Base-by-base conservation (phyloP, 2,113 vertebrate genomes). In the Tinamus guttatus region DNA sequence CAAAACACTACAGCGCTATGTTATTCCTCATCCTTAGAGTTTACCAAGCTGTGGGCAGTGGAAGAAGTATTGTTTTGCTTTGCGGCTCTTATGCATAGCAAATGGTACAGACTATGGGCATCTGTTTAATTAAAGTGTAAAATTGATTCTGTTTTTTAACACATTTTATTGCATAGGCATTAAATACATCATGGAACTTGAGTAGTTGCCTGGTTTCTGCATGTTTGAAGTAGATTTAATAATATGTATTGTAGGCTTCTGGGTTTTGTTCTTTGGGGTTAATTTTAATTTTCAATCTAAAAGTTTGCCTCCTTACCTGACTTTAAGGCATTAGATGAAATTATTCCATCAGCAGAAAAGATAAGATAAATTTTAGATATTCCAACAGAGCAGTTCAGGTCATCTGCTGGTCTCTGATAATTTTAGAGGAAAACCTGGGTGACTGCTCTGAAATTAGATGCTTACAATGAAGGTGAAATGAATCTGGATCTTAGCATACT, bases 401-500 rank as follows among this genome's bases (percentile, higher is more conserved):
- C 84, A 85, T 84, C 85, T 80, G 67, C 82, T 71, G 63, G 75
- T 21, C 24, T 14, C 13, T 7, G 77, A 87, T 94, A 95, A 92
- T 94, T 95, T 90, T 76, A 92, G 77, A 86, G 81, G 45, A 62
- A 78, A 87, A 47, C 65, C 81, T 90, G 91, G 47, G 15, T 96
- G 79, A 95, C 82, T 94, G 87, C 94, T 88, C 75, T 94, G 90
- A 90, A 93, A 96, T 95, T 94, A 96, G 86, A 58, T 87, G 47
- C 59, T 74, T 92, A 5, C 38, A 76, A 0, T 1, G 34, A 52
- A 47, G 25, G 74, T 90, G 93, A 83, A 93, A 85, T 79, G 81
- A 81, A 11, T 38, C 63, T 91, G 56, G 45, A 67, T 70, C 51
- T 81, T 67, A 81, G n/a, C 21, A 51, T 49, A 43, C 43, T 43